Percentiles rank a stretch among this genome's conserved stretches.
Conservation (phyloP, 2,797 vertebrate species). For the Urophycis tenuis region DNA sequence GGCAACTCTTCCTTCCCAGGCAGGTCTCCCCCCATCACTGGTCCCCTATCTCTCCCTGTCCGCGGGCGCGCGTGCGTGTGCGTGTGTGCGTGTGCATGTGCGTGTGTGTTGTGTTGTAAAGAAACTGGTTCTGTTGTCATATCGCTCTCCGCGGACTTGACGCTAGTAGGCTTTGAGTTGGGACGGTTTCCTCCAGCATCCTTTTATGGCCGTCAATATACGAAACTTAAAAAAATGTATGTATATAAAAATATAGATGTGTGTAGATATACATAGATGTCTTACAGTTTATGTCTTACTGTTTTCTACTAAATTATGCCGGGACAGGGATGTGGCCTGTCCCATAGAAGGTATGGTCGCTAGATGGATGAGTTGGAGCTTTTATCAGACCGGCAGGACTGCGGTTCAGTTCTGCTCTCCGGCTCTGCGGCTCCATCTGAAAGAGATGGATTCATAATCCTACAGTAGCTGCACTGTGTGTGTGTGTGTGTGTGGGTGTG, state of each 20-base stretch:
- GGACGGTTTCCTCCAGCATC: not conserved
- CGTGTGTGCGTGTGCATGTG: not conserved
- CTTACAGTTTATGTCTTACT: no score
- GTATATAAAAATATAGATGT: no score
- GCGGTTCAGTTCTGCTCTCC: not conserved
- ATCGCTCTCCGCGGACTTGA: no score
- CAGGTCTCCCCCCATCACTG: slow-evolving; percentile 64
- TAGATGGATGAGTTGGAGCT: not conserved
- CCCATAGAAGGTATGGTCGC: not conserved
- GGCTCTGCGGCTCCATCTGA: not conserved
- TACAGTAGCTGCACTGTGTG: not conserved
- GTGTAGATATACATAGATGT: not conserved
- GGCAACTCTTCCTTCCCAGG: slow-evolving; percentile 71
- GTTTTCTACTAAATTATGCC: not conserved
- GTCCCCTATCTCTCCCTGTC: slow-evolving; percentile 51
- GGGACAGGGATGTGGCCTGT: not conserved
- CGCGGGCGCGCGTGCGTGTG: not conserved
- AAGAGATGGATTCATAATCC: not conserved
- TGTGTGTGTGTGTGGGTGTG: slow-evolving; percentile 11
- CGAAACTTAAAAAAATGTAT: no score
- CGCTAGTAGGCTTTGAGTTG: no score
- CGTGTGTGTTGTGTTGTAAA: not conserved
- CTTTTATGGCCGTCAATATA: not conserved
- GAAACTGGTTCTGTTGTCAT: no score
- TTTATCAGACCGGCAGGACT: not conserved